Conservation (phyloP, 2,797 vertebrate species). For the Helostoma temminkii region DNA sequence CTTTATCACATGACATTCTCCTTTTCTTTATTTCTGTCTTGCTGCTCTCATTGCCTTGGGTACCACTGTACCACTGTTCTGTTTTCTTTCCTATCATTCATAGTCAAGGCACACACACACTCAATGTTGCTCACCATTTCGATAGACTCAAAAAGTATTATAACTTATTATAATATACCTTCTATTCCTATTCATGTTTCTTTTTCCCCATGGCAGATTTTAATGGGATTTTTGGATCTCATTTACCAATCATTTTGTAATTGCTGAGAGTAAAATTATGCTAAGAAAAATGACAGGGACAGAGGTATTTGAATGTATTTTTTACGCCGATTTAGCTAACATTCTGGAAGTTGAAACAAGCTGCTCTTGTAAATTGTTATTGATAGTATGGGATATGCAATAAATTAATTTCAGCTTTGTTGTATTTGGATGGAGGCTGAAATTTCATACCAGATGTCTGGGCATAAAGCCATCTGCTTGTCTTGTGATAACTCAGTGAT, state of each 20-base stretch:
- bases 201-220: conserved; percentile 43
- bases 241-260: conserved; percentile 39
- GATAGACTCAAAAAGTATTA: conserved; percentile 47
- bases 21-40: conserved; percentile 49
- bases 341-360: background rate
- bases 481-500: too few relatives aligned
- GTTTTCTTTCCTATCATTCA: conserved; percentile 44
- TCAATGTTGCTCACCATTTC: conserved; percentile 27
- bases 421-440: background rate
- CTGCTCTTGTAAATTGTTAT: too few relatives aligned
- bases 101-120: conserved; percentile 33
- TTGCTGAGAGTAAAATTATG: conserved; percentile 36
- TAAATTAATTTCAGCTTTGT: background rate
- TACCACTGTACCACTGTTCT: conserved; percentile 27
- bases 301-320: conserved; percentile 29
- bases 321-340: conserved; percentile 26
- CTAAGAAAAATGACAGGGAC: conserved; percentile 28
- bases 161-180: too few relatives aligned
- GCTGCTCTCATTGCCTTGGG: conserved; percentile 51
- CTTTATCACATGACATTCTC: conserved; percentile 52
- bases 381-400: too few relatives aligned
- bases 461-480: too few relatives aligned
- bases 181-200: conserved; percentile 42
- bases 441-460: background rate
- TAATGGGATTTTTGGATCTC: conserved; percentile 55